Base-by-base conservation (phyloP, 2,888 invertebrate genomes). In the Leistus spinibarbis region DNA sequence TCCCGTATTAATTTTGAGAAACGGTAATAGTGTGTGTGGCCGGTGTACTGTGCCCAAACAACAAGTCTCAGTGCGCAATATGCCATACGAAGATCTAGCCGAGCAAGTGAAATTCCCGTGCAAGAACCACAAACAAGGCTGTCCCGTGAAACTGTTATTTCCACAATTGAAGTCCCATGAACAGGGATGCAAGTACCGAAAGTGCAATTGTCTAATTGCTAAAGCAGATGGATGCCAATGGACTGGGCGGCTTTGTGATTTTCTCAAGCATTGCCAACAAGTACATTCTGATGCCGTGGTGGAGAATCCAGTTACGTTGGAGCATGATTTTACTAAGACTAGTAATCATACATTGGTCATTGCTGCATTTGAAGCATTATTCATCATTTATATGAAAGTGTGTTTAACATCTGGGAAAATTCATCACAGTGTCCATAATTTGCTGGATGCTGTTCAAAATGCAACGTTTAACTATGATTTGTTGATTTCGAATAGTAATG, bases 41-140 rank as follows among this genome's bases (percentile, higher is more conserved):
- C 27, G 27, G 4, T 27, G 27, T 9, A 9, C 9, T 27, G 27
- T 9, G 27, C 27, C 27, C 4, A 9, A 27, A 27, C 5, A 9
- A 9, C 27, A 27, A 27, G 27, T 9, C 27, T 9, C 4, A 27
- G 27, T 27, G 17, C 57, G 57, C 72, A 71, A 27, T 66, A n/a
- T 56, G 2, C 54, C 54, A 1, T 56, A 69, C 4, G 20, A 53
- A 67, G 13, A 20, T 9, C 13, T 67, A n/a, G 67, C 20, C 19
- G n/a, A 67, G 13, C 10, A 53, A 7, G 3, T 53, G 40, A 53
- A 67, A 40, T 53, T 67, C 27, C 22, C 69, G 23, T 69, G 69
- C 57, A 69, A 69, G 10, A 22, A 23, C 24, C 22, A 69, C 13
- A 27, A 57, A 57, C 13, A 54, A 57, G 57, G 57, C 9, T 57